A percentile compares a stretch with the other conserved stretches of the same genome.
These are phyloP conservation scores for Capreolus pygargus DNA, from an alignment of 2,113 vertebrate genomes.

Conservation along the genomic window DNA sequence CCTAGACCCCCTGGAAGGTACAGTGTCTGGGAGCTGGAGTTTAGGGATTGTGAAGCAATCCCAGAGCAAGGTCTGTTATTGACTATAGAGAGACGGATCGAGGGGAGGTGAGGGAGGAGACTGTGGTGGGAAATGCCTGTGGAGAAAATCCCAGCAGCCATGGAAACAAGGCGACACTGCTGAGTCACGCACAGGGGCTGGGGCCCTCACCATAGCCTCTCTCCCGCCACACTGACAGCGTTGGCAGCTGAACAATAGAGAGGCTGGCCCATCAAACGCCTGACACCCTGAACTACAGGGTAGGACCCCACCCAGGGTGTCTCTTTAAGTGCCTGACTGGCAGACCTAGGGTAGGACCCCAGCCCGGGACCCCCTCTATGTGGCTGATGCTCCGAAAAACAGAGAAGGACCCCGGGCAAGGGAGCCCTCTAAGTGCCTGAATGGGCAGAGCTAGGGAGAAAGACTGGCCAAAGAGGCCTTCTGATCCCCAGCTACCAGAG, in stretches of 20 bases:
- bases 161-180: background rate
- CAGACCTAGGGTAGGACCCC: background rate
- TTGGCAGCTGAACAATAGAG: background rate
- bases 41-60: background rate
- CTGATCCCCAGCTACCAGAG: background rate
- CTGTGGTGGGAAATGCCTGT: background rate
- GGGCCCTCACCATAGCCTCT: background rate
- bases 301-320: background rate
- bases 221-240: background rate
- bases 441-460: background rate
- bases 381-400: background rate
- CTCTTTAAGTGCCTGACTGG: background rate
- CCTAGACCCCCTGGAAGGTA: background rate
- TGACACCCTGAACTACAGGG: background rate
- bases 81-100: rapidly evolving
- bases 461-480: background rate
- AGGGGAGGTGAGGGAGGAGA: background rate
- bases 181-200: rapidly evolving
- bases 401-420: background rate
- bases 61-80: background rate
- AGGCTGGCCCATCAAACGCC: background rate
- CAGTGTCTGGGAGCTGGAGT: background rate
- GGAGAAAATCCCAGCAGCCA: background rate
- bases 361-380: background rate
- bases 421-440: background rate